Conservation (phyloP, 1,140 invertebrate genomes). For the Sinonovacula constricta region DNA sequence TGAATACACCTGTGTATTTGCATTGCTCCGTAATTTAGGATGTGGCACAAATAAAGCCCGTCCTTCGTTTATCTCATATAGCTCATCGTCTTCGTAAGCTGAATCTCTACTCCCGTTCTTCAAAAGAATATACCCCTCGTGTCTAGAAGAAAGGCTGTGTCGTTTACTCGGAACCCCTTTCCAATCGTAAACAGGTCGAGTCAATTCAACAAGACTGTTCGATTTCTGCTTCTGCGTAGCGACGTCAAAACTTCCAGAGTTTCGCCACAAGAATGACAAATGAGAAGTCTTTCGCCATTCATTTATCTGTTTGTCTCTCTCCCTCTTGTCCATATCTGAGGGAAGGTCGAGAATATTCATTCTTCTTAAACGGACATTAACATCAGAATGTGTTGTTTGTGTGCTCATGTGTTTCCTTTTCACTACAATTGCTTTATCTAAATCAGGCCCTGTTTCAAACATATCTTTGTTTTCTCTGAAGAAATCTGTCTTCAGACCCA, state of each 20-base stretch:
- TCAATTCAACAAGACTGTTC: conserved; percentile 66
- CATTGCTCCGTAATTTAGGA: neutral
- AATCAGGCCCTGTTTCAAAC: neutral
- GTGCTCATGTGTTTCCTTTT: neutral
- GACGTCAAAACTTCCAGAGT: conserved; percentile 56
- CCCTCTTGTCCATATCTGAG: neutral
- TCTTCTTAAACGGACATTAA: conserved; percentile 1
- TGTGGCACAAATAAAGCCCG: conserved; percentile 9
- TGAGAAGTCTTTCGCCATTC: conserved; percentile 64
- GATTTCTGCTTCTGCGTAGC: conserved; percentile 60
- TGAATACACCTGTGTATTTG: neutral
- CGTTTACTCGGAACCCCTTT: conserved; percentile 55
- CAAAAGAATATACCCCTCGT: conserved; percentile 65
- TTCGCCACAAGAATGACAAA: conserved; percentile 59
- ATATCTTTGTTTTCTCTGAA: neutral
- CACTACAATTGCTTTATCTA: neutral
- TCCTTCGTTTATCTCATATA: conserved; percentile 42
- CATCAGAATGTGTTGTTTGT: conserved; percentile 44
- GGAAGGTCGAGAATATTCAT: conserved; percentile 1
- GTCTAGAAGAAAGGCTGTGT: conserved; percentile 64
- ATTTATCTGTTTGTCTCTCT: conserved; percentile 61
- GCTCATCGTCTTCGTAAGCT: conserved; percentile 62
- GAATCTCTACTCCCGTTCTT: conserved; percentile 59
- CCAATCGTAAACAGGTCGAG: conserved; percentile 47
- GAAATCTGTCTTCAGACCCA: conserved; percentile 21